These are phyloP conservation scores for Pteruthius melanotis DNA, from an alignment of 2,113 vertebrate genomes.

Conservation along the genomic window DNA sequence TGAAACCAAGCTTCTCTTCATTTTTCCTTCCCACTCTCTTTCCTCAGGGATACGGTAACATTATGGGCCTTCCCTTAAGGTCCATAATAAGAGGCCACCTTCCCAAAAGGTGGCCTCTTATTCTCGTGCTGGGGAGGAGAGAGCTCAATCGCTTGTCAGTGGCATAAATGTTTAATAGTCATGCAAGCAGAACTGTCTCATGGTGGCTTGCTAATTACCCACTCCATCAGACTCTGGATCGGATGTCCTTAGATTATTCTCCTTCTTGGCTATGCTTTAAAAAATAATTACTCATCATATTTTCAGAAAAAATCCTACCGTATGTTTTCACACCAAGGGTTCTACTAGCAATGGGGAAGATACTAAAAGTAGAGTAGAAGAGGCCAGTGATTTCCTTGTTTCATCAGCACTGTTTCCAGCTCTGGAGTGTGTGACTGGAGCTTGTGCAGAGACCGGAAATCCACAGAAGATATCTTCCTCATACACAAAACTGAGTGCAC, in stretches of 20 bases:
- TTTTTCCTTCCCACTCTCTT: not conserved
- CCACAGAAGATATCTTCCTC: not conserved
- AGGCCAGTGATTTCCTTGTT: not conserved
- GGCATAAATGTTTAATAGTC: constrained; percentile 28
- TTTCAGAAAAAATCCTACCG: not conserved
- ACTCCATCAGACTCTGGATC: not conserved
- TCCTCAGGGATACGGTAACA: not conserved
- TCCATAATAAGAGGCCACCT: too few relatives aligned
- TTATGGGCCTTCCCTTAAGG: not conserved
- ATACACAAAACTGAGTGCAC: not conserved
- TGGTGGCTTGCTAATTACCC: constrained; percentile 17
- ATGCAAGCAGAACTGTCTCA: not conserved
- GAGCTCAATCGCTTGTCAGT: not conserved
- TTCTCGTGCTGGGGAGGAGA: not conserved
- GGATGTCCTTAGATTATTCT: not conserved
- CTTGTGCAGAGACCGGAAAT: not conserved
- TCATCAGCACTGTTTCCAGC: not conserved
- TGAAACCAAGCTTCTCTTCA: not conserved
- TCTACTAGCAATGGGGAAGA: not conserved
- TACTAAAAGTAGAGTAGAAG: not conserved
- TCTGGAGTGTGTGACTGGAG: not conserved
- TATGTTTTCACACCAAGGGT: not conserved
- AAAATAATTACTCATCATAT: constrained; percentile 12
- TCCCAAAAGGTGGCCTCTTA: not conserved
- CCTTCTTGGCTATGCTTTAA: not conserved